phyloP scores from a whole-genome alignment of 2,888 invertebrate genomes.

The Boloria selene region DNA sequence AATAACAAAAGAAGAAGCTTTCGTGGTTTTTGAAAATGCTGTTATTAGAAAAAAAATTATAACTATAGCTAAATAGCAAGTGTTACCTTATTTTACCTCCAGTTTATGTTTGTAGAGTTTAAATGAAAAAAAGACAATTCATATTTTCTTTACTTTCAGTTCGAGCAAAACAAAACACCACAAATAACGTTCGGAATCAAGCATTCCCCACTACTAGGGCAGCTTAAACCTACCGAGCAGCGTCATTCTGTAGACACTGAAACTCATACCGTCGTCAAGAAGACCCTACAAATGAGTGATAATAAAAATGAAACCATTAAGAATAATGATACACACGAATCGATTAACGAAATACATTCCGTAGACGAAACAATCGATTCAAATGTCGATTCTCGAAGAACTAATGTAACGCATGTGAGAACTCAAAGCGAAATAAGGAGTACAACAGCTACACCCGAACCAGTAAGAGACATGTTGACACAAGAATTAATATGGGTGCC shows the following conservation, averaged over 20 bases:
- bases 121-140: neutral
- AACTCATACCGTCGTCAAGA: slow-evolving; percentile 33
- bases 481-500: slow-evolving; percentile 75
- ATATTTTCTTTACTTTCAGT: slow-evolving; percentile 51
- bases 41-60: too few species aligned
- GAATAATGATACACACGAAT: slow-evolving; percentile 10
- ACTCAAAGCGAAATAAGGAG: slow-evolving; percentile 64
- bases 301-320: slow-evolving; percentile 24
- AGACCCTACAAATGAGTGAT: slow-evolving; percentile 5
- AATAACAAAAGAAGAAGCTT: too few species aligned
- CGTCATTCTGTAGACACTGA: slow-evolving; percentile 46
- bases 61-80: too few species aligned
- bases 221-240: slow-evolving; percentile 64
- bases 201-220: slow-evolving; percentile 89
- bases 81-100: too few species aligned
- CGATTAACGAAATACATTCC: neutral
- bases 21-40: too few species aligned
- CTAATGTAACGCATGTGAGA: slow-evolving; percentile 65
- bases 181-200: slow-evolving; percentile 91
- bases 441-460: slow-evolving; percentile 67
- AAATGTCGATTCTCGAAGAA: slow-evolving; percentile 42
- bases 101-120: too few species aligned
- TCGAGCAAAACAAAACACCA: slow-evolving; percentile 65
- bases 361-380: slow-evolving; percentile 35
- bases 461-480: slow-evolving; percentile 64